phyloP scores from a whole-genome alignment of 2,113 vertebrate species.

The rabbit (Oryctolagus cuniculus) region DNA sequence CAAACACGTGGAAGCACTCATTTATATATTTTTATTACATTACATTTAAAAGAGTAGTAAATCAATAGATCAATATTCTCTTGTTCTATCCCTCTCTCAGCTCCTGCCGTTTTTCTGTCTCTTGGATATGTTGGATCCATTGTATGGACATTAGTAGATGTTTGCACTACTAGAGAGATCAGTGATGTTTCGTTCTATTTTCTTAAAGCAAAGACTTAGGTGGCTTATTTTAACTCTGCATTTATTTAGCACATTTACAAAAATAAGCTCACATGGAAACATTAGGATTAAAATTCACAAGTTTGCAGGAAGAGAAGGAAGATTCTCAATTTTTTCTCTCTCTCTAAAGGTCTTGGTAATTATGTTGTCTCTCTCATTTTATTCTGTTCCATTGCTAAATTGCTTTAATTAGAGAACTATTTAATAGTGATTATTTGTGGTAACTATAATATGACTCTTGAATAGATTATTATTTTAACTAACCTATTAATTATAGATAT shows the following conservation, averaged over 20 bases:
- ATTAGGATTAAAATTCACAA: conserved; percentile 72
- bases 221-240: conserved; percentile 74
- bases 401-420: conserved; percentile 5
- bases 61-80: neutral
- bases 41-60: neutral
- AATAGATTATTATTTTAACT: neutral
- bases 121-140: neutral
- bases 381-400: neutral
- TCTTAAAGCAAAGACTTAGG: conserved; percentile 47
- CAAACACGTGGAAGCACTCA: too few relatives aligned
- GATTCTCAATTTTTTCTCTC: neutral
- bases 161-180: neutral
- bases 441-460: neutral
- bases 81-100: too few relatives aligned
- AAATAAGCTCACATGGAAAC: conserved; percentile 77
- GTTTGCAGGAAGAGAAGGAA: conserved; percentile 58
- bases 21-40: too few relatives aligned
- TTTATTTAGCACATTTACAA: conserved; percentile 80
- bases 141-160: neutral
- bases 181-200: neutral
- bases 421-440: neutral
- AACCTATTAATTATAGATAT: neutral
- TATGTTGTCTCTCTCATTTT: conserved; percentile 8
- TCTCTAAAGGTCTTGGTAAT: neutral
- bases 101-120: neutral